phyloP scores from a whole-genome alignment of 2,888 invertebrate genomes.

The Embidobia sp. region DNA sequence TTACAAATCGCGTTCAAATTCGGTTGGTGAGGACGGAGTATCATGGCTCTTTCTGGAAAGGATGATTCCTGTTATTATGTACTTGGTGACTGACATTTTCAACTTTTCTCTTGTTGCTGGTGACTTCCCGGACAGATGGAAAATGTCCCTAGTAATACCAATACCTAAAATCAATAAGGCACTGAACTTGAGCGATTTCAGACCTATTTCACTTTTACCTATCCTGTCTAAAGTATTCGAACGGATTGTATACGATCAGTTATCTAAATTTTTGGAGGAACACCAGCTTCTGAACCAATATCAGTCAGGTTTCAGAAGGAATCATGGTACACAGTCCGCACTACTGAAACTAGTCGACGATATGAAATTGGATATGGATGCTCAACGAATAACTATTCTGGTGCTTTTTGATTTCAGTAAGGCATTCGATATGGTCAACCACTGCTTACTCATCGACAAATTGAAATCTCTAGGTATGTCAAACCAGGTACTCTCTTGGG shows the following conservation, averaged over 20 bases:
- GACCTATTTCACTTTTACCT: not conserved
- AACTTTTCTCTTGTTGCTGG: no score
- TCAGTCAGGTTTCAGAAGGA: not conserved
- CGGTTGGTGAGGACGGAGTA: not conserved
- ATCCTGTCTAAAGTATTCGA: not conserved
- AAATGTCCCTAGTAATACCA: not conserved
- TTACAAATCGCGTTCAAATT: not conserved
- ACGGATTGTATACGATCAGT: not conserved
- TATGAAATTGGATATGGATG: not conserved
- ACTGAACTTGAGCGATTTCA: not conserved
- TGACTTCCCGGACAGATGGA: not conserved
- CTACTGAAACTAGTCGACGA: conserved; percentile 3
- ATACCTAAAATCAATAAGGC: conserved; percentile 1
- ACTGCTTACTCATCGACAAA: not conserved
- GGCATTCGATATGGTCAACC: conserved; percentile 7
- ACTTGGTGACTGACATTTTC: no score
- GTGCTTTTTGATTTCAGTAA: conserved; percentile 11
- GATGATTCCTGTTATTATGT: no score
- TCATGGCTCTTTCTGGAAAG: not conserved
- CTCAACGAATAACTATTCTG: not conserved
- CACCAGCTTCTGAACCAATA: not conserved
- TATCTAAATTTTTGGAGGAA: not conserved
- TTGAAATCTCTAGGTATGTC: not conserved
- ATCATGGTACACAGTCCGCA: not conserved
- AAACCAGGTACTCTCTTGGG: not conserved